Evolutionary conservation across 1,140 invertebrate genomes (phyloP), one percentile per base, ranked within the genome.

Genomic region (Brachionus angularis): DNA sequence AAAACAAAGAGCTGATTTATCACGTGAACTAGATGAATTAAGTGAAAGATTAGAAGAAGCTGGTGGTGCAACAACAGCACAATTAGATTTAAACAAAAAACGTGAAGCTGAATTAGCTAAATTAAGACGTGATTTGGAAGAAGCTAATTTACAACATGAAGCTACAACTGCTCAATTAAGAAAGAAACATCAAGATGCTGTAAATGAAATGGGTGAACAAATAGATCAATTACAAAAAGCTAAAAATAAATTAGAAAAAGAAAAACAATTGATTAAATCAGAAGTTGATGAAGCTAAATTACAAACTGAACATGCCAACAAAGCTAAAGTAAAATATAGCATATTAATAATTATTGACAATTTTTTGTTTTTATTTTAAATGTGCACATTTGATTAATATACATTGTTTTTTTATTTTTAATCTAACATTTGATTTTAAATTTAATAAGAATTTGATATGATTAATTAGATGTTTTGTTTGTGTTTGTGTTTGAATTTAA

Each of bases 61-160:
- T 80, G 96, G 96, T 83, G 96, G 96, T 83, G 96, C 95, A 75
- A 99, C 96, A 72, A 91, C 92, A 62, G 93, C 95, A 75, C 95
- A 98, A 78, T 90, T 98, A 82, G 96, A 99, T 83, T 88, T 98
- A 76, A 98, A 98, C 88, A 98, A 98, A 87, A 97, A 98, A 85
- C 90, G 95, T 75, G 95, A 98, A 83, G 91, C 92, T 77, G 96
- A 98, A 84, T 87, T 99, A 73, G 89, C 91, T 86, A 98, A 98
- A 82, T 87, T 98, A 49, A 89, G 95, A 77, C 90, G 95, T 78
- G 95, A 98, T 83, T 86, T 99, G 76, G 96, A 98, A 82, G 96
- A 98, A 84, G 86, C 91, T 78, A 95, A 96, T 85, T 92, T 98
- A 81, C 93, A 98, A 84, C 93, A 98, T 82, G 96, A 98, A 84